Evolutionary conservation across 2,888 invertebrate genomes (phyloP).

Genomic region (Danaus chrysippus): DNA sequence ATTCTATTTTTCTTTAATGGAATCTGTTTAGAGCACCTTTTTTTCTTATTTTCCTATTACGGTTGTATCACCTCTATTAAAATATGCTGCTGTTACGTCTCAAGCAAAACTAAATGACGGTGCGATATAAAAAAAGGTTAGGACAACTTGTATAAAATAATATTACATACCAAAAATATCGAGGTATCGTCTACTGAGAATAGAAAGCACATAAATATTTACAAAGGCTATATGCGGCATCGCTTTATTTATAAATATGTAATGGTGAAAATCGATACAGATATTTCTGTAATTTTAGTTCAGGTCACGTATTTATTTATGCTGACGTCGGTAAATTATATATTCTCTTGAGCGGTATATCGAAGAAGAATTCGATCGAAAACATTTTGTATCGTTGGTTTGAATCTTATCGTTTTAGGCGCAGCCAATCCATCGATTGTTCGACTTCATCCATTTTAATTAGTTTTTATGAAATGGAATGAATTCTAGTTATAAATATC

Average conservation of each 20-base stretch:
- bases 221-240: slow-evolving; percentile 27
- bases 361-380: slow-evolving; percentile 44
- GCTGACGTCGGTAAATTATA: slow-evolving; percentile 54
- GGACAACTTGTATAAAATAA: slow-evolving; percentile 15
- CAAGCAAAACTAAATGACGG: slow-evolving; percentile 2
- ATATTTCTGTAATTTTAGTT: slow-evolving; percentile 25
- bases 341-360: slow-evolving; percentile 46
- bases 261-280: slow-evolving; percentile 23
- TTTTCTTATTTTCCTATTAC: slow-evolving; percentile 42
- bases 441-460: slow-evolving; percentile 53
- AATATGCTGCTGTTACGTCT: slow-evolving; percentile 34
- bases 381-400: slow-evolving; percentile 45
- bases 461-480: slow-evolving; percentile 50
- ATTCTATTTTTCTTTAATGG: slow-evolving; percentile 72
- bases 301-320: slow-evolving; percentile 45
- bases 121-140: no score
- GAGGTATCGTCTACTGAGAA: slow-evolving; percentile 29
- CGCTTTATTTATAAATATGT: slow-evolving; percentile 33
- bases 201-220: slow-evolving; percentile 31
- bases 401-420: slow-evolving; percentile 41
- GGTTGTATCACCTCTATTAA: slow-evolving; percentile 55
- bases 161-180: slow-evolving; percentile 15
- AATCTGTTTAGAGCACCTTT: slow-evolving; percentile 61
- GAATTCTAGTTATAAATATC: background rate
- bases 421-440: slow-evolving; percentile 42